Evolutionary conservation across 2,888 invertebrate species (phyloP), one percentile per base, ranked within the genome.

Genomic region (Cheilosia pagana): DNA sequence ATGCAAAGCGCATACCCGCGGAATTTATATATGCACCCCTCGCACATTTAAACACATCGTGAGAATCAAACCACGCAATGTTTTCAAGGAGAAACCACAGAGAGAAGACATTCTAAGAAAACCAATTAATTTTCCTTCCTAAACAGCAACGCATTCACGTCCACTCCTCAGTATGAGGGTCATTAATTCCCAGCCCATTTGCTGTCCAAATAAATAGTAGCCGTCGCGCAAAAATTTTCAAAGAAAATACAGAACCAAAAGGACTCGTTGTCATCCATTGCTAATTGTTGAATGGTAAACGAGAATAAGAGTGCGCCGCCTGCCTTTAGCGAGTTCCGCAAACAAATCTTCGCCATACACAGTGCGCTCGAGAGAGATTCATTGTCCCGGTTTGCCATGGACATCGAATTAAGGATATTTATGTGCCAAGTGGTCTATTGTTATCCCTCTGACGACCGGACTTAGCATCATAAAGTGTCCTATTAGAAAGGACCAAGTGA

Each of bases 331-430:
- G 53, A 65, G 39, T 76, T 76, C 85, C 65, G 81, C 85, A 85
- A 85, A 85, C 81, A 85, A 85, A 79, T 85, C 79, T 39, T 39
- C 21, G 35, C 41, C 43, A 65, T 28, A 57, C n/a, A 43, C 52
- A 12, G 10, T 65, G 31, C 35, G 1, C 45, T 76, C 31, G 5
- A 16, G 43, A 53, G 31, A 68, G 59, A 53, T 41, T 2, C 67
- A 81, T 85, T 81, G 85, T 79, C 48, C 12, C 50, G 41, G 12
- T 75, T 62, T 62, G 60, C 67, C 28, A 71, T 67, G 75, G 81
- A 85, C 71, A 76, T 76, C 81, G 75, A 67, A 55, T 85, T 55
- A 81, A 75, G 65, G 70, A 75, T 81, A 85, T 85, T 85, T 85
- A 85, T 81, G 79, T 74, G 39, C 63, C 62, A 60, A 65, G 41